These are phyloP conservation scores for Etheostoma perlongum DNA, from an alignment of 2,797 vertebrate species.

Conservation along the genomic window DNA sequence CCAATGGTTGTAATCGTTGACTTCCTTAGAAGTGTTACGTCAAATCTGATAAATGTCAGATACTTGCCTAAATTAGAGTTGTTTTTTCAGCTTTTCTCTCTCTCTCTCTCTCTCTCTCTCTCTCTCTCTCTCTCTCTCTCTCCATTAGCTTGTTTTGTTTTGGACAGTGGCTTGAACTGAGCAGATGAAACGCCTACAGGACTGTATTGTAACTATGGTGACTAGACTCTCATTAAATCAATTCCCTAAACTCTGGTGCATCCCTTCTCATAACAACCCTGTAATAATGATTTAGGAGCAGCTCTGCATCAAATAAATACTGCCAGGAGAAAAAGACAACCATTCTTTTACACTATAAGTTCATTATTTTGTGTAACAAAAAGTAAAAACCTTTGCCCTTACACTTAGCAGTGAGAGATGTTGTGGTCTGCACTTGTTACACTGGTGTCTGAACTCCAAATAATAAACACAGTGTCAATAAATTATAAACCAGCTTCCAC, in stretches of 20 bases:
- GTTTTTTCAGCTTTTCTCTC: constrained; percentile 13
- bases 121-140: neutral
- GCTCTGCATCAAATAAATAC: constrained; percentile 7
- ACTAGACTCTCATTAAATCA: constrained; percentile 34
- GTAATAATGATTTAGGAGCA: constrained; percentile 25
- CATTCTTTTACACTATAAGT: neutral
- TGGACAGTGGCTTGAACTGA: constrained; percentile 36
- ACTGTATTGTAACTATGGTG: constrained; percentile 46
- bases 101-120: neutral
- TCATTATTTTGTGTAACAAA: neutral
- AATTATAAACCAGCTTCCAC: neutral
- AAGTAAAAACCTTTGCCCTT: neutral
- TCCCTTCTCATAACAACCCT: constrained; percentile 1
- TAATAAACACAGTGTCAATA: neutral
- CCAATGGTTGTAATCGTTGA: neutral
- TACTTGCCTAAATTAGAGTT: neutral
- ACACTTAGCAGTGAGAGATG: neutral
- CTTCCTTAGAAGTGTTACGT: neutral
- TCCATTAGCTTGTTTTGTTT: constrained; percentile 30
- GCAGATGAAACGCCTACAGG: constrained; percentile 36
- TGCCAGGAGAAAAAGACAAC: neutral
- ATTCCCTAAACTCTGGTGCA: constrained; percentile 10
- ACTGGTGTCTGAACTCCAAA: neutral
- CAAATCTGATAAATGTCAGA: constrained; percentile 16
- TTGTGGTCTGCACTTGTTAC: neutral